Conservation (phyloP, 35 echinoderm and acorn worm species). For the Lytechinus variegatus region DNA sequence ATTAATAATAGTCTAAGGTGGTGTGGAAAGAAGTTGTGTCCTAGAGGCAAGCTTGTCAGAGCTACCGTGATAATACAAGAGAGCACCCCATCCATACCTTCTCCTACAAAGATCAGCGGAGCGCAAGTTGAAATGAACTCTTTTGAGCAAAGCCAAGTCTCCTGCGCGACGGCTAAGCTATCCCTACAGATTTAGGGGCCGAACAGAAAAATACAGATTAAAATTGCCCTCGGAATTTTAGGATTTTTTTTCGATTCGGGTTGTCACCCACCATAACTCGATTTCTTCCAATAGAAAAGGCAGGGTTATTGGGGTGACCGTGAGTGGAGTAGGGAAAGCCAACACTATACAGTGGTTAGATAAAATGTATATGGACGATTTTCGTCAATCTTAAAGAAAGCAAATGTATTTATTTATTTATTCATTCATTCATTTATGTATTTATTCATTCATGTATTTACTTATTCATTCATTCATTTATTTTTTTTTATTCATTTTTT, state of each 20-base stretch:
- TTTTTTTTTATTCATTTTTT: too few relatives aligned
- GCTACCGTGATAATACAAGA: slow-evolving; percentile 3
- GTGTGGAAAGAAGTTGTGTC: slow-evolving; percentile 18
- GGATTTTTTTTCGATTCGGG: slow-evolving; percentile 23
- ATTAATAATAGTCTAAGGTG: slow-evolving; percentile 22
- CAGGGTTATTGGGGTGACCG: slow-evolving; percentile 18
- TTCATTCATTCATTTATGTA: too few relatives aligned
- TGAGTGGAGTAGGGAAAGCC: not conserved
- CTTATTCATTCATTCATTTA: too few relatives aligned
- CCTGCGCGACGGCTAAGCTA: not conserved
- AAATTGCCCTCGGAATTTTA: slow-evolving; percentile 43
- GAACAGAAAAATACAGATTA: slow-evolving; percentile 45
- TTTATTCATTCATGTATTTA: too few relatives aligned
- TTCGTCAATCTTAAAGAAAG: not conserved
- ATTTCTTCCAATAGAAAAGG: slow-evolving; percentile 17
- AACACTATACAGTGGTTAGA: not conserved
- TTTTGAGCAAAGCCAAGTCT: slow-evolving; percentile 16
- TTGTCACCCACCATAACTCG: slow-evolving; percentile 28
- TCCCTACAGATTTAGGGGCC: slow-evolving; percentile 34
- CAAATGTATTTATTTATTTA: not conserved
- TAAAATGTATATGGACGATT: not conserved
- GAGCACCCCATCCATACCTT: not conserved
- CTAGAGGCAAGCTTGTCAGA: slow-evolving; percentile 41
- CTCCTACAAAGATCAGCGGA: not conserved
- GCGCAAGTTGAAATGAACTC: slow-evolving; percentile 44